Percentiles rank a stretch among this genome's conserved stretches.
Evolutionary conservation across 2,113 vertebrate species (phyloP).

Genomic region (Dromaius novaehollandiae): DNA sequence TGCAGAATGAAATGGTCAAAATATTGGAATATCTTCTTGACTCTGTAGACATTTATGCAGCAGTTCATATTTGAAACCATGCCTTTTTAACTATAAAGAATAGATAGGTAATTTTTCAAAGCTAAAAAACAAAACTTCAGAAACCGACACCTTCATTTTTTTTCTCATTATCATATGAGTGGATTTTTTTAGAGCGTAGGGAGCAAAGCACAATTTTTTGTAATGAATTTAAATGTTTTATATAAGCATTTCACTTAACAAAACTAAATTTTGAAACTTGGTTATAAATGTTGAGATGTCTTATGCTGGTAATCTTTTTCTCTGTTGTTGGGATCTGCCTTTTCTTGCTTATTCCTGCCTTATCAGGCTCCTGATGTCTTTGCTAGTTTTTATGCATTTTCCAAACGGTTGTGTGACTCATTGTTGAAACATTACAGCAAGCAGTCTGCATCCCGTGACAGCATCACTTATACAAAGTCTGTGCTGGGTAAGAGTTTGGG

Average conservation of each 20-base stretch:
- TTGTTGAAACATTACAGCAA: constrained; percentile 66
- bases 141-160: neutral
- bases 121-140: neutral
- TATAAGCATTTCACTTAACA: neutral
- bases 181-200: neutral
- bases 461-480: constrained; percentile 46
- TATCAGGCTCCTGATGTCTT: constrained; percentile 39
- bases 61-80: neutral
- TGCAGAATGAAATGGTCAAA: neutral
- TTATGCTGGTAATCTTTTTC: neutral
- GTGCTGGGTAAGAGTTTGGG: constrained; percentile 37
- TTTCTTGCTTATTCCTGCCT: constrained; percentile 3
- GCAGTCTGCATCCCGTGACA: constrained; percentile 51
- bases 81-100: neutral
- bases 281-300: neutral
- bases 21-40: neutral
- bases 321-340: neutral
- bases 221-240: neutral
- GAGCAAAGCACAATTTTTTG: neutral
- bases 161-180: neutral
- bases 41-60: accelerated
- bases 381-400: constrained; percentile 51
- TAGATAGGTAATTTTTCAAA: neutral
- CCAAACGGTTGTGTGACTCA: constrained; percentile 67
- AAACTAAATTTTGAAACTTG: neutral